Percentiles rank a stretch among this genome's conserved stretches.
Evolutionary conservation across 2,113 vertebrate genomes (phyloP).

Genomic region (Elgaria multicarinata): DNA sequence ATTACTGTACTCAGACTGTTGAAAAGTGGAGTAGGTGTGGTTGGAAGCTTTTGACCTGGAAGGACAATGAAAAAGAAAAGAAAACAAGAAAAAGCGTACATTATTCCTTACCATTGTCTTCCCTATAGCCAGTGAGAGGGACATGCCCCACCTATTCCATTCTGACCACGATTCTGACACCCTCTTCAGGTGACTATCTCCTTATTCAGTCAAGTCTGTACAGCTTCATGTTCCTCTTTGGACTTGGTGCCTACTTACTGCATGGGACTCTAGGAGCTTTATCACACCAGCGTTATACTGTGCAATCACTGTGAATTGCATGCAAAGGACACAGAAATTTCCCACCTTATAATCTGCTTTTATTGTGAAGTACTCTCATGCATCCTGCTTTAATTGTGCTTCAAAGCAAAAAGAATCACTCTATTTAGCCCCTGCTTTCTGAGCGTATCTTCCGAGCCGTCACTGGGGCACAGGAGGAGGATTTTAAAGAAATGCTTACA

Average conservation of each 20-base stretch:
- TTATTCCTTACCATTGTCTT: neutral
- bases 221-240: neutral
- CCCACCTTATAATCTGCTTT: too few species aligned
- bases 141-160: neutral
- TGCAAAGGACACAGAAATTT: too few species aligned
- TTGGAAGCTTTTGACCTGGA: neutral
- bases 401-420: too few species aligned
- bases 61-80: neutral
- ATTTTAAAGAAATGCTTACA: too few species aligned
- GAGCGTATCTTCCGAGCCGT: too few species aligned
- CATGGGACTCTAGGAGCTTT: neutral
- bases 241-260: neutral
- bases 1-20: neutral
- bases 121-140: neutral
- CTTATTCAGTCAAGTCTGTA: neutral
- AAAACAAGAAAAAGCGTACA: neutral
- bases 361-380: too few species aligned
- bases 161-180: neutral
- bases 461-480: too few species aligned
- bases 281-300: too few species aligned
- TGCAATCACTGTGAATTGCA: too few species aligned
- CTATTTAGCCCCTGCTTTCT: too few species aligned
- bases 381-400: too few species aligned
- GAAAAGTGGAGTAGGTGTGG: neutral
- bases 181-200: neutral